Base-by-base conservation (phyloP, 2,888 invertebrate species). In the Dioctria rufipes region DNA sequence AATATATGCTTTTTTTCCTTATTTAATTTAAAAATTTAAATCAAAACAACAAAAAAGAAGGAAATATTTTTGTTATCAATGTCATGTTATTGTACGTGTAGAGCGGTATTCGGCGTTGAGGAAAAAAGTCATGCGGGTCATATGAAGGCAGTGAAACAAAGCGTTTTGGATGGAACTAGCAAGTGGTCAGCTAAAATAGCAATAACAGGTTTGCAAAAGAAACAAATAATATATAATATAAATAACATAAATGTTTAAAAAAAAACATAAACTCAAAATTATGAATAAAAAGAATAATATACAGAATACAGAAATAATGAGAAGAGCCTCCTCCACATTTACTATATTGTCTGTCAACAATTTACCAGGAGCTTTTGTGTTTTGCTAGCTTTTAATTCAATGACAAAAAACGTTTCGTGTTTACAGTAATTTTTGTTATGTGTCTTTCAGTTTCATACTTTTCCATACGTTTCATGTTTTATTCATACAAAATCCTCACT, bases 171-270 rank as follows among this genome's bases (percentile, higher is more conserved):
- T 91, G 99, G 99, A 88, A 99, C 98, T 86, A 98, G 98, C 90
- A 99, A 99, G 92, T 99, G 99, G 99, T 98, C 98, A 88, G 98
- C 98, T 88, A 99, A 99, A 94, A 98, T 99, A 91, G 98, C 98
- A 90, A 98, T 99, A 91, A 99, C 98, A 95, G 98, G 98, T 98
- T 95, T 94, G 96, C 85, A 84, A 84, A 82, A 80, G 77, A 81
- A 81, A 81, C 71, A 81, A 80, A 81, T 69, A 83, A 81, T 73
- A 79, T 54, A 78, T 66, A 71, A 60, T 66, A 58, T 60, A 65
- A n/a, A 66, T 43, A 54, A 11, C 43, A 66, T 69, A 80, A 40
- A 81, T 6, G 81, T 78, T 80, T 75, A 78, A 80, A 78, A 83
- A 79, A 81, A 83, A 63, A 37, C 25, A 25, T 43, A 25, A 11